These are phyloP conservation scores for Lasioglossum baleicum DNA, from an alignment of 1,140 invertebrate genomes.

Conservation along the genomic window DNA sequence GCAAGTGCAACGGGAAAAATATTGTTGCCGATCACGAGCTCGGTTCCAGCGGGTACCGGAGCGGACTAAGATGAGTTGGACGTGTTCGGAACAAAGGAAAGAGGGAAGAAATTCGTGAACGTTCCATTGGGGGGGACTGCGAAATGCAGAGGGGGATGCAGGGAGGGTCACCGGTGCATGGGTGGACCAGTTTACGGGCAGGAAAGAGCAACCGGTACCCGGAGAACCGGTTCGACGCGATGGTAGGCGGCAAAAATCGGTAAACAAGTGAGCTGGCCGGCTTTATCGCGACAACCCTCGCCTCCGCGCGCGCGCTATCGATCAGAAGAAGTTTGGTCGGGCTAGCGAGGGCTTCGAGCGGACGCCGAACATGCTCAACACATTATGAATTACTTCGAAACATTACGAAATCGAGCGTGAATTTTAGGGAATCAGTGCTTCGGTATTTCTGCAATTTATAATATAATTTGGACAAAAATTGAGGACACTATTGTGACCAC, in stretches of 20 bases:
- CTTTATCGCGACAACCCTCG: constrained; percentile 53
- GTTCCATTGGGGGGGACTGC: background rate
- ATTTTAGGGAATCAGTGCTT: too few relatives aligned
- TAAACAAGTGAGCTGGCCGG: constrained; percentile 53
- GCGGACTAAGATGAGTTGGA: too few relatives aligned
- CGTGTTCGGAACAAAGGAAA: background rate
- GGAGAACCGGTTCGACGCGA: constrained; percentile 55
- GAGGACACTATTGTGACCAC: too few relatives aligned
- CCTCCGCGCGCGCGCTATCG: constrained; percentile 12
- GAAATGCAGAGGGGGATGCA: background rate
- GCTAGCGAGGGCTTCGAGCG: too few relatives aligned
- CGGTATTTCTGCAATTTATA: too few relatives aligned
- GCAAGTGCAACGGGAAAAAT: background rate
- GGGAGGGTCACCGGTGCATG: constrained; percentile 18
- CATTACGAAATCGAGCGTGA: too few relatives aligned
- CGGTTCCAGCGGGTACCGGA: too few relatives aligned
- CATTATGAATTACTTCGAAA: too few relatives aligned
- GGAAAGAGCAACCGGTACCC: constrained; percentile 58
- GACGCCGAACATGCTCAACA: too few relatives aligned
- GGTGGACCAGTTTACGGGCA: constrained; percentile 45
- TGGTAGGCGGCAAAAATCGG: constrained; percentile 59
- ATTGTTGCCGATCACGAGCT: background rate
- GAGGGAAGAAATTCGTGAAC: background rate
- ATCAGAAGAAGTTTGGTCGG: constrained; percentile 28
- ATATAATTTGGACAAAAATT: too few relatives aligned